Conservation (phyloP, 2,888 invertebrate species). For the Didymodactylos carnosus region DNA sequence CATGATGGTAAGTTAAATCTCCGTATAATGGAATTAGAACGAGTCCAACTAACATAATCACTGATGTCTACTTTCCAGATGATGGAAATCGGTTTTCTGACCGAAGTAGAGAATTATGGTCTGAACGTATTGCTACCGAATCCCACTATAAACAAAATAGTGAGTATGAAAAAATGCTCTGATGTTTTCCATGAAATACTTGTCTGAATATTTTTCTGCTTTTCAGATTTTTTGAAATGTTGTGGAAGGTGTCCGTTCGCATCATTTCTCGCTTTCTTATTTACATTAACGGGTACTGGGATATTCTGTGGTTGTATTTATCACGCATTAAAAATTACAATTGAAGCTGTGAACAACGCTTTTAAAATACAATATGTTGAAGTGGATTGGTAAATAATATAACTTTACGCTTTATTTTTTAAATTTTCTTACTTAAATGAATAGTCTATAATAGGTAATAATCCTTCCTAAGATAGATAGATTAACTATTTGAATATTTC, state of each 20-base stretch:
- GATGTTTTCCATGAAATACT: not conserved
- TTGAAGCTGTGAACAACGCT: not conserved
- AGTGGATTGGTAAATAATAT: not conserved
- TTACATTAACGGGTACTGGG: constrained; percentile 8
- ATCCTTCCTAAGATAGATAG: too few species aligned
- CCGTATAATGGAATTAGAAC: too few species aligned
- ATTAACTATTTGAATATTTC: too few species aligned
- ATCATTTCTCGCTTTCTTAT: constrained; percentile 7
- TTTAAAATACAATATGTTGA: constrained; percentile 7
- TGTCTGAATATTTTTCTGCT: not conserved
- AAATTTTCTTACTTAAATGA: not conserved
- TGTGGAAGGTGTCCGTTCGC: constrained; percentile 7
- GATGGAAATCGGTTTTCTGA: constrained; percentile 12
- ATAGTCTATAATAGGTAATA: too few species aligned
- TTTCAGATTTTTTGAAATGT: not conserved
- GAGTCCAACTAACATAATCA: too few species aligned
- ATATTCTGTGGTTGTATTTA: constrained; percentile 13
- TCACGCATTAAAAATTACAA: not conserved
- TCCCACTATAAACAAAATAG: not conserved
- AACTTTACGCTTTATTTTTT: not conserved
- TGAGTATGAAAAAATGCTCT: too few species aligned
- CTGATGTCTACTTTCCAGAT: not conserved
- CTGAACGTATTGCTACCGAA: not conserved
- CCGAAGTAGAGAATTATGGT: constrained; percentile 11
- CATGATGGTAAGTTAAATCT: too few species aligned